These are phyloP conservation scores for Thaumatotibia leucotreta DNA, from an alignment of 1,140 invertebrate genomes.

Conservation along the genomic window DNA sequence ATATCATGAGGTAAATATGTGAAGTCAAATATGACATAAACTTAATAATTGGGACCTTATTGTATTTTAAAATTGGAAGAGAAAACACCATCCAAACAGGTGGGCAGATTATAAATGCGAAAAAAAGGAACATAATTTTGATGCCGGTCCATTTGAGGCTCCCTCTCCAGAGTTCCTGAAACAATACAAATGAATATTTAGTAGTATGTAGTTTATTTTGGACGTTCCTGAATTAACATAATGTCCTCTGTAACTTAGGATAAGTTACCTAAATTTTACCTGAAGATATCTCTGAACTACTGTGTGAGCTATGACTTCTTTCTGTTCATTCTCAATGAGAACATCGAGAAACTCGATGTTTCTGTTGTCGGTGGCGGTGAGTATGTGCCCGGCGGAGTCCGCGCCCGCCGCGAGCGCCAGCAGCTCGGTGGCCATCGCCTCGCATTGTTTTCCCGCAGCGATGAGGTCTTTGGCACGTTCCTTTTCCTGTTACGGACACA, in stretches of 20 bases:
- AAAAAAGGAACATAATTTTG: slow-evolving; percentile 94
- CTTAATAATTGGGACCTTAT: slow-evolving; percentile 98
- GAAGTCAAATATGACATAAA: slow-evolving; percentile 99
- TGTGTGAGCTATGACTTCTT: slow-evolving; percentile 95
- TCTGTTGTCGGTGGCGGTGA: slow-evolving; percentile 93
- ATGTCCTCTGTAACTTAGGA: neutral
- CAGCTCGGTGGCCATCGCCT: slow-evolving; percentile 97
- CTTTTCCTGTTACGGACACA: slow-evolving; percentile 84
- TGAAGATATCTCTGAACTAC: slow-evolving; percentile 92
- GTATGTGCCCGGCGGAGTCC: slow-evolving; percentile 93
- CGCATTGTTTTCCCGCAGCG: slow-evolving; percentile 96
- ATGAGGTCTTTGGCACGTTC: slow-evolving; percentile 97
- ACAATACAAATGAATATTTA: slow-evolving; percentile 24
- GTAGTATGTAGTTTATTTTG: slow-evolving; percentile 22
- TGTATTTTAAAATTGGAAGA: slow-evolving; percentile 95
- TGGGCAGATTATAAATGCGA: slow-evolving; percentile 94
- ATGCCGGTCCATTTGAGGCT: slow-evolving; percentile 96
- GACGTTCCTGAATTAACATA: slow-evolving; percentile 17
- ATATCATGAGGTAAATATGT: slow-evolving; percentile 97
- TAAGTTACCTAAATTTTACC: slow-evolving; percentile 80
- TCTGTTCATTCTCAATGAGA: slow-evolving; percentile 98
- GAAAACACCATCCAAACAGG: slow-evolving; percentile 98
- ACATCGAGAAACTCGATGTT: slow-evolving; percentile 98
- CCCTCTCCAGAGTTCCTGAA: slow-evolving; percentile 97
- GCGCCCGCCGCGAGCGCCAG: slow-evolving; percentile 94